Evolutionary conservation across 2,113 vertebrate species (phyloP), one percentile per base, ranked within the genome.

Genomic region (Pao palembangensis): DNA sequence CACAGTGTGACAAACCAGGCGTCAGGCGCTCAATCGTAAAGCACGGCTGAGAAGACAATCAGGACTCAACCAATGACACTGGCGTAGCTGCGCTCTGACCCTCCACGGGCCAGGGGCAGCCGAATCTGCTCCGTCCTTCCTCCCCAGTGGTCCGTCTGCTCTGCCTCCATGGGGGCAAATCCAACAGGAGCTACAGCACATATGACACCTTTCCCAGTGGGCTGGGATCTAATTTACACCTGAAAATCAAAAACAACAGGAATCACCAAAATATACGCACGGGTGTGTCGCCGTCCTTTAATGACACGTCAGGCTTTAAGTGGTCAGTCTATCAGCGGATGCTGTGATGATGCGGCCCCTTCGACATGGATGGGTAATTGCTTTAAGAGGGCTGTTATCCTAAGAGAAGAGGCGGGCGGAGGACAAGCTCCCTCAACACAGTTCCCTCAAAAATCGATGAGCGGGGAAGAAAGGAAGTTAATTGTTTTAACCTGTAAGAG

Each of bases 21-120:
- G 58, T 65, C 82, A 62, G 65, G 31, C 7, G 54, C 61, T 83
- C 69, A 58, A 60, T 80, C 85, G 76, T 89, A 85, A 88, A 88
- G 64, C 64, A 72, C 31, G 25, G 17, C 47, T 58, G 61, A 73
- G 41, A 51, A 64, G 69, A 71, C 66, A 69, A 83, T 76, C 71
- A 57, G 64, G 55, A 67, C 69, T 74, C 28, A 71, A 59, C 42
- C 55, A 20, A 38, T 53, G 38, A 48, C 46, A 52, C 64, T 73
- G 31, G 14, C 81, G 79, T 72, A 46, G 11, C 1, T 60, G 43
- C 64, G 46, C 38, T 67, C 60, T 44, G 21, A 76, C 23, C 57
- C 23, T 16, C 63, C 61, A 76, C 25, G 58, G 41, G 13, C 17
- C 43, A 58, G 34, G 8, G 8, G n/a, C 15, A 20, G 21, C 20